These are phyloP conservation scores for Casuarius casuarius DNA, from an alignment of 2,113 vertebrate species.

Conservation along the genomic window DNA sequence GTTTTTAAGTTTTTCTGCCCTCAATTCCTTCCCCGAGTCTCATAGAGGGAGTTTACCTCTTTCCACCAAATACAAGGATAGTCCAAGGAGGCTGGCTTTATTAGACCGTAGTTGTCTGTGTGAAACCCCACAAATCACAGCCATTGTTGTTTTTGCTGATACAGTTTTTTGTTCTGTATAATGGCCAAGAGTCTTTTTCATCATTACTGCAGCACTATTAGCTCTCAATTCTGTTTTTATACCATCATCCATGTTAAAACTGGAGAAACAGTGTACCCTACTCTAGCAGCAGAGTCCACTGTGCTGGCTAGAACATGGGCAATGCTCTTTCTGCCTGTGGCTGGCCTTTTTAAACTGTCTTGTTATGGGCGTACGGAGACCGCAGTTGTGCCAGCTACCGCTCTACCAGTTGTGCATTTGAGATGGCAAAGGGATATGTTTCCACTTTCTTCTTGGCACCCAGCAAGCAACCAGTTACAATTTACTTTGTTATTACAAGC, in stretches of 20 bases:
- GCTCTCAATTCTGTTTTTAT: not conserved
- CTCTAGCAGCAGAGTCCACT: not conserved
- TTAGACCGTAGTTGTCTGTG: not conserved
- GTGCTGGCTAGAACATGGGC: not conserved
- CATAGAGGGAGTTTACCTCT: not conserved
- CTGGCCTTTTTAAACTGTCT: not conserved
- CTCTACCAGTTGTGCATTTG: not conserved
- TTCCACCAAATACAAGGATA: not conserved
- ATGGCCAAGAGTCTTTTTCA: not conserved
- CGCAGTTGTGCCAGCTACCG: not conserved
- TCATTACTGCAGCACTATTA: not conserved
- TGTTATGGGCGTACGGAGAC: not conserved
- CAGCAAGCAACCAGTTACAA: not conserved
- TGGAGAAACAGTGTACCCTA: not conserved
- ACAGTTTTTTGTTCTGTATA: not conserved
- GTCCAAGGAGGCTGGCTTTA: not conserved
- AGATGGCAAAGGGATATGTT: not conserved
- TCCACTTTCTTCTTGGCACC: not conserved
- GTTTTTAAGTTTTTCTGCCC: not conserved
- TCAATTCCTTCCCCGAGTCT: rapidly evolving
- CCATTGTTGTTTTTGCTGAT: not conserved
- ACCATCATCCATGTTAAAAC: not conserved
- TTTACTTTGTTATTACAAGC: not conserved
- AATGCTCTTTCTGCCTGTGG: not conserved
- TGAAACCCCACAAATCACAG: not conserved